Percentiles rank a stretch among this genome's conserved stretches.
phyloP scores from a whole-genome alignment of 2,888 invertebrate species.

The Anticlea derivata region DNA sequence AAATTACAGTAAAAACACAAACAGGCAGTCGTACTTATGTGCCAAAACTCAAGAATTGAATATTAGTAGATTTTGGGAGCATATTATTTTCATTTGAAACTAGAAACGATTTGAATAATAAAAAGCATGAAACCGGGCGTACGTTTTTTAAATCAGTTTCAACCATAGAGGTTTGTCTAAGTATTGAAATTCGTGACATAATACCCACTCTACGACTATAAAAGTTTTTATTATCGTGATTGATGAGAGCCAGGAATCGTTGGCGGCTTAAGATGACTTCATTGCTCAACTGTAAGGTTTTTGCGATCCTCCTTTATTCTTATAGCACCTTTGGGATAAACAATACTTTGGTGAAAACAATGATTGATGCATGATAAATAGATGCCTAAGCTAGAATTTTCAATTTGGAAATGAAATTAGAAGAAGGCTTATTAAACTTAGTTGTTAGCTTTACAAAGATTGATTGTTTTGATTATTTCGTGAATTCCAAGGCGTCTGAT shows the following conservation, averaged over 20 bases:
- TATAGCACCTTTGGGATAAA: neutral
- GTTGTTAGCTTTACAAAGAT: neutral
- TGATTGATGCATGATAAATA: too few species aligned
- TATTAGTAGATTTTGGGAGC: neutral
- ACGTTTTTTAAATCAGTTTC: neutral
- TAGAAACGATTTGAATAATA: neutral
- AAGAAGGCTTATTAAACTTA: too few species aligned
- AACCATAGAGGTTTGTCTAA: neutral
- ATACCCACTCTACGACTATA: slow-evolving; percentile 6
- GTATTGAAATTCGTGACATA: slow-evolving; percentile 17
- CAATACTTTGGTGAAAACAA: neutral
- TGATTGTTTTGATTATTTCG: neutral
- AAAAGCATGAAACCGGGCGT: neutral
- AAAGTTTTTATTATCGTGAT: slow-evolving; percentile 30
- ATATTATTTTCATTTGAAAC: neutral
- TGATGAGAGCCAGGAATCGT: slow-evolving; percentile 35
- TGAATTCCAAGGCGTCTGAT: slow-evolving; percentile 9
- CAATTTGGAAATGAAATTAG: too few species aligned
- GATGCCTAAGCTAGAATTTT: too few species aligned
- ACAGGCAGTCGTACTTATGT: neutral
- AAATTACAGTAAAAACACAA: neutral
- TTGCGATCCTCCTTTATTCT: slow-evolving; percentile 19
- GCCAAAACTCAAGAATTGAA: neutral
- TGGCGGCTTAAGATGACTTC: slow-evolving; percentile 41
- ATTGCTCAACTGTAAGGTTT: slow-evolving; percentile 40